These are phyloP conservation scores for Cinclus mexicanus DNA, from an alignment of 2,113 vertebrate species.

Conservation along the genomic window DNA sequence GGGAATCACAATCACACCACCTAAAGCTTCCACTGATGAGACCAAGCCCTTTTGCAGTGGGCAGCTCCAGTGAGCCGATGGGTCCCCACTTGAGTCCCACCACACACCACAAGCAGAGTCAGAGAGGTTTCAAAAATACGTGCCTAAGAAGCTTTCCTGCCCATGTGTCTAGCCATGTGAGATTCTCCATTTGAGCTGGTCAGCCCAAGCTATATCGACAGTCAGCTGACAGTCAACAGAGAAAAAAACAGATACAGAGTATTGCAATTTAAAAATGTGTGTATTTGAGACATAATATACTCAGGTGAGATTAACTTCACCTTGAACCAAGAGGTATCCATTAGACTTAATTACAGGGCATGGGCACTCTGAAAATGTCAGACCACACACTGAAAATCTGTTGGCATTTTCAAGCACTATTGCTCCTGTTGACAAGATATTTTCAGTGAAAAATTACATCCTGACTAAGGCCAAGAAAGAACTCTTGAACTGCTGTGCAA, in stretches of 20 bases:
- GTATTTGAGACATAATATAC: background rate
- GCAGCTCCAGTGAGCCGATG: background rate
- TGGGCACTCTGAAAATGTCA: background rate
- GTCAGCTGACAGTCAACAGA: background rate
- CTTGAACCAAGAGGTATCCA: background rate
- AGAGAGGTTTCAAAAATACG: fast-evolving
- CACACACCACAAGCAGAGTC: background rate
- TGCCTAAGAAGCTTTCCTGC: background rate
- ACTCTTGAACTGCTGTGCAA: background rate
- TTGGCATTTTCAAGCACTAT: background rate
- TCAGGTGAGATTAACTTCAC: background rate
- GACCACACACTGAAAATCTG: background rate
- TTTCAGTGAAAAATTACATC: background rate
- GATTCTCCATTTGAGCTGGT: background rate
- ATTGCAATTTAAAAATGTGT: too few species aligned
- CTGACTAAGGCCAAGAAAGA: background rate
- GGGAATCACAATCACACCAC: background rate
- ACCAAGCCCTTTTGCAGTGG: background rate
- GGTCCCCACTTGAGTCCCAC: too few species aligned
- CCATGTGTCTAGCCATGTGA: too few species aligned
- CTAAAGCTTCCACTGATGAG: background rate
- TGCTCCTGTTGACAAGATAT: background rate
- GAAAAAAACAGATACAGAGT: background rate
- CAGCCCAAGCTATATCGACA: background rate
- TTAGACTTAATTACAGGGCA: background rate